phyloP scores from a whole-genome alignment of 2,888 invertebrate species.

The Sabellastarte sp. region DNA sequence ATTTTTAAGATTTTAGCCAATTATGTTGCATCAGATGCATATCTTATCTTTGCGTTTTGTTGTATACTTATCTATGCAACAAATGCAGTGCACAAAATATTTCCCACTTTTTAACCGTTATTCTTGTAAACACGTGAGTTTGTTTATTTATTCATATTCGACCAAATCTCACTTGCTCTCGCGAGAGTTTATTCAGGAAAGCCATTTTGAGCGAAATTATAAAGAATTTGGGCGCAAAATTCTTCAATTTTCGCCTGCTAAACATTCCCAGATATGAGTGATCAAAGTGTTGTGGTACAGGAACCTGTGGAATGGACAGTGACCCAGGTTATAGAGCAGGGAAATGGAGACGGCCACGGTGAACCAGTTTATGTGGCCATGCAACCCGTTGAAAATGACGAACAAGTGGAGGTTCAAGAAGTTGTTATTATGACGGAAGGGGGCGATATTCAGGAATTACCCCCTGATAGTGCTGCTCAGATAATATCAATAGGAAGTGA shows the following conservation, averaged over 20 bases:
- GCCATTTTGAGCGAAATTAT: slow-evolving; percentile 35
- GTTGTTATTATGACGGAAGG: slow-evolving; percentile 27
- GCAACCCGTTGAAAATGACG: slow-evolving; percentile 23
- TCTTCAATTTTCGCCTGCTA: slow-evolving; percentile 31
- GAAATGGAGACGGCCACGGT: not conserved
- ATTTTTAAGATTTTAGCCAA: too few relatives aligned
- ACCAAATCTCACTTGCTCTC: too few relatives aligned
- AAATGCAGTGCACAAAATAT: too few relatives aligned
- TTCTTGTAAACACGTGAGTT: too few relatives aligned
- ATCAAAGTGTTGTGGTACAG: slow-evolving; percentile 9
- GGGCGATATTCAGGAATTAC: slow-evolving; percentile 4
- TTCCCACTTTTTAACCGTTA: too few relatives aligned
- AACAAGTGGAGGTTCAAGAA: slow-evolving; percentile 24
- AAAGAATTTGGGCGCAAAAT: slow-evolving; percentile 19
- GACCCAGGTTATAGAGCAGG: not conserved
- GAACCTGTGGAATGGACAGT: too few relatives aligned
- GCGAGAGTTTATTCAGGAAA: slow-evolving; percentile 1
- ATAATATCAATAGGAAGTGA: too few relatives aligned
- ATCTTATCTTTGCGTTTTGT: too few relatives aligned
- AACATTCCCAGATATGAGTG: slow-evolving; percentile 9
- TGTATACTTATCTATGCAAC: too few relatives aligned
- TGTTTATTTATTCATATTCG: too few relatives aligned
- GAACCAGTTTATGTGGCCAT: slow-evolving; percentile 24
- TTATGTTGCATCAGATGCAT: too few relatives aligned
- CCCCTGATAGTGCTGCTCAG: not conserved